These are phyloP conservation scores for Pogonognathellus flavescens DNA, from an alignment of 1,140 invertebrate species.

Conservation along the genomic window DNA sequence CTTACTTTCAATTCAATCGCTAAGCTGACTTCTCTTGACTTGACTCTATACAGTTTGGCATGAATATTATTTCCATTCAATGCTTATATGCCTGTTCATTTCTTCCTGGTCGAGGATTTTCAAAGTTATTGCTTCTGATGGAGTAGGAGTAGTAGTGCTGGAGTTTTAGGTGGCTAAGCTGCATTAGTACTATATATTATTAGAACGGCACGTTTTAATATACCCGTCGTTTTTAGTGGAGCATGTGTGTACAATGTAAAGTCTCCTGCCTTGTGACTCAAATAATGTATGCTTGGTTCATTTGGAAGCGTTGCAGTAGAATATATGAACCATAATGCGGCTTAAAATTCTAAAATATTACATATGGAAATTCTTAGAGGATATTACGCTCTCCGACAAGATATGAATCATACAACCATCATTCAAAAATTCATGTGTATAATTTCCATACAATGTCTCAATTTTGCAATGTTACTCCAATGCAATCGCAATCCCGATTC, in stretches of 20 bases:
- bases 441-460: background rate
- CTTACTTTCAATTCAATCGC: slow-evolving; percentile 20
- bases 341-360: slow-evolving; percentile 46
- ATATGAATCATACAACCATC: slow-evolving; percentile 2
- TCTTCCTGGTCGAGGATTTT: slow-evolving; percentile 44
- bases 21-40: slow-evolving; percentile 45
- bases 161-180: too few species aligned
- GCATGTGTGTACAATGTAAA: background rate
- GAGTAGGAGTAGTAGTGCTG: too few species aligned
- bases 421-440: background rate
- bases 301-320: background rate
- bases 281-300: background rate
- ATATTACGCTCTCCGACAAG: slow-evolving; percentile 5
- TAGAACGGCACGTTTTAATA: slow-evolving; percentile 7
- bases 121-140: slow-evolving; percentile 35
- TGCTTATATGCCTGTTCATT: slow-evolving; percentile 45
- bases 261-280: background rate
- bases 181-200: slow-evolving; percentile 38
- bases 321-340: slow-evolving; percentile 25
- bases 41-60: slow-evolving; percentile 29
- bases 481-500: too few species aligned
- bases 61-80: slow-evolving; percentile 49
- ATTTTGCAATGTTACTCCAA: background rate
- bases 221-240: background rate
- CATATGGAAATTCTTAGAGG: slow-evolving; percentile 15